Evolutionary conservation across 1,140 invertebrate genomes (phyloP).

Genomic region (Apis cerana): DNA sequence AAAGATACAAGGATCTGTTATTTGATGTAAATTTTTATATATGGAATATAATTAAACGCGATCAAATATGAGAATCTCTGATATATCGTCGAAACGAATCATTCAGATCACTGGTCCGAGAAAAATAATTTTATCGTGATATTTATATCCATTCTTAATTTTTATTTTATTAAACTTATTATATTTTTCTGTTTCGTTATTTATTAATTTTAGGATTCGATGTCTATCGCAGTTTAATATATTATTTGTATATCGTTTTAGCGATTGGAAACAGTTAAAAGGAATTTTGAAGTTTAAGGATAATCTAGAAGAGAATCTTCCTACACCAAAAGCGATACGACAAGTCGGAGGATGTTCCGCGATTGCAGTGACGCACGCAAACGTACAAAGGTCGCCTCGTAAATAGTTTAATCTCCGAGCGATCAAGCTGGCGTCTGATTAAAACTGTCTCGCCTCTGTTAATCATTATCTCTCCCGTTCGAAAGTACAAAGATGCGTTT

Average conservation of each 20-base stretch:
- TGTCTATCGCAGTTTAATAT: neutral
- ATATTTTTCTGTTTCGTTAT: too few species aligned
- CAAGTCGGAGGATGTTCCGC: conserved; percentile 6
- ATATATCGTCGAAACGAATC: too few species aligned
- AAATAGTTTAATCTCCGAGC: conserved; percentile 38
- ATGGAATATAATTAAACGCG: too few species aligned
- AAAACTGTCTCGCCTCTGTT: conserved; percentile 25
- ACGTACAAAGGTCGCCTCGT: conserved; percentile 33
- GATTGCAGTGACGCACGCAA: conserved; percentile 28
- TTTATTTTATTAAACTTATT: too few species aligned
- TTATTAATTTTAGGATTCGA: too few species aligned
- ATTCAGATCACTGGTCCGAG: too few species aligned
- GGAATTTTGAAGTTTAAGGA: neutral
- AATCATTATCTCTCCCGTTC: conserved; percentile 30
- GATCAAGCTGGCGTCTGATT: conserved; percentile 28
- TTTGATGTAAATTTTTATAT: too few species aligned
- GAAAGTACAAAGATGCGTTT: conserved; percentile 31
- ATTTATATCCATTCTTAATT: too few species aligned
- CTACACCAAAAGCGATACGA: conserved; percentile 9
- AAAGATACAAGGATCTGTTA: too few species aligned
- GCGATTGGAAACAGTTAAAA: conserved; percentile 2
- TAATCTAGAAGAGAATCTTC: conserved; percentile 26
- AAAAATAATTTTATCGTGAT: too few species aligned
- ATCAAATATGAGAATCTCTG: too few species aligned
- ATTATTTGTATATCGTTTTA: neutral